Conservation (phyloP, 1,140 invertebrate species). For the Fopius arisanus region DNA sequence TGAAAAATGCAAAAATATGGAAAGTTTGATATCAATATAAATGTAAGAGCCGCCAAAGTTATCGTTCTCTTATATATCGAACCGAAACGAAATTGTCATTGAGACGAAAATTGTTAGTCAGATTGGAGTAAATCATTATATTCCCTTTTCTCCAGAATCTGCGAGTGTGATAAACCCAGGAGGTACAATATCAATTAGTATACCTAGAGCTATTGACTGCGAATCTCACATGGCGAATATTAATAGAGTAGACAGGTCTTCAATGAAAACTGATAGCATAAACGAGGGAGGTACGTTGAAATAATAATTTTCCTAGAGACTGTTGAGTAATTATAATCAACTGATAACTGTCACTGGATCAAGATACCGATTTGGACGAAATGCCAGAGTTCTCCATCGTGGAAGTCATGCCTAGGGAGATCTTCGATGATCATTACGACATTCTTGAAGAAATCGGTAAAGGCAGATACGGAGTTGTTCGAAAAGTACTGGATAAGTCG, state of each 20-base stretch:
- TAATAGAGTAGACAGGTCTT: neutral
- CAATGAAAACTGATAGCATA: neutral
- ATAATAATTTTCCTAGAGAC: no score
- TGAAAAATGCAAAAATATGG: neutral
- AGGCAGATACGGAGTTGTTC: constrained; percentile 81
- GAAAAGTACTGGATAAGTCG: constrained; percentile 76
- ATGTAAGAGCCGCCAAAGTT: no score
- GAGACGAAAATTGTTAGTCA: neutral
- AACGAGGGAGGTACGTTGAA: neutral
- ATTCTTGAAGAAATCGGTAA: constrained; percentile 81
- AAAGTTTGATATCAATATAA: neutral
- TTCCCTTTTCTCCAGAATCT: neutral
- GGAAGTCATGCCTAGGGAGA: constrained; percentile 63
- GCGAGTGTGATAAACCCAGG: neutral
- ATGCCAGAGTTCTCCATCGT: constrained; percentile 55
- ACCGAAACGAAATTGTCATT: no score
- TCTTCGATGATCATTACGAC: constrained; percentile 70
- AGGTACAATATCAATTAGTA: neutral
- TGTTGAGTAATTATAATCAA: neutral
- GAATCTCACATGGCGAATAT: neutral
- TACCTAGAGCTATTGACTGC: neutral
- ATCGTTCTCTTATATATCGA: no score
- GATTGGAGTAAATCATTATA: neutral
- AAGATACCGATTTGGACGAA: constrained; percentile 24
- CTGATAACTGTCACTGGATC: neutral